These are phyloP conservation scores for Motacilla tschutschensis DNA, from an alignment of 2,113 vertebrate genomes.

Conservation along the genomic window DNA sequence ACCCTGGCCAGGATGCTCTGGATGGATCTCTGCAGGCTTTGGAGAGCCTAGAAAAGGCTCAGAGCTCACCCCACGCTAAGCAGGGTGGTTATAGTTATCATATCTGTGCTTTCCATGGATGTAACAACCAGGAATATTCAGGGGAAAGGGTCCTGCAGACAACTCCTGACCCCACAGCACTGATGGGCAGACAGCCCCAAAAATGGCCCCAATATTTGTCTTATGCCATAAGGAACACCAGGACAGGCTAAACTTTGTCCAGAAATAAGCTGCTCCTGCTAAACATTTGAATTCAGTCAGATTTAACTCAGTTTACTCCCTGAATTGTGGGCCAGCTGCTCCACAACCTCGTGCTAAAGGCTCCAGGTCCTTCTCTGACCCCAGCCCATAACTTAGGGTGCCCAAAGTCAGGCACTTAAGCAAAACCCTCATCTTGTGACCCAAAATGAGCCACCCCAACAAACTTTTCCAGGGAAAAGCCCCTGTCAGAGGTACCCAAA, in stretches of 20 bases:
- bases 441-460: neutral
- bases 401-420: rapidly evolving
- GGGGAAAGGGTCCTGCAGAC: neutral
- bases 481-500: neutral
- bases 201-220: neutral
- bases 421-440: neutral
- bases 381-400: rapidly evolving
- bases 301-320: neutral
- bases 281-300: neutral
- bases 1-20: neutral
- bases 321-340: neutral
- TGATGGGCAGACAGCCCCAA: neutral
- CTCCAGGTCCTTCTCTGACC: neutral
- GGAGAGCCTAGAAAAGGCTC: neutral
- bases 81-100: neutral
- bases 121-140: neutral
- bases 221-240: neutral
- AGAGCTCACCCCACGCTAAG: neutral
- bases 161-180: neutral
- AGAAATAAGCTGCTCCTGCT: neutral
- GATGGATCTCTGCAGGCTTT: neutral
- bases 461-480: neutral
- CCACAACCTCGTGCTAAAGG: rapidly evolving
- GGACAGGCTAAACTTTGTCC: neutral
- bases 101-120: neutral